phyloP scores from a whole-genome alignment of 1,140 invertebrate genomes.

The Ceratitis capitata region DNA sequence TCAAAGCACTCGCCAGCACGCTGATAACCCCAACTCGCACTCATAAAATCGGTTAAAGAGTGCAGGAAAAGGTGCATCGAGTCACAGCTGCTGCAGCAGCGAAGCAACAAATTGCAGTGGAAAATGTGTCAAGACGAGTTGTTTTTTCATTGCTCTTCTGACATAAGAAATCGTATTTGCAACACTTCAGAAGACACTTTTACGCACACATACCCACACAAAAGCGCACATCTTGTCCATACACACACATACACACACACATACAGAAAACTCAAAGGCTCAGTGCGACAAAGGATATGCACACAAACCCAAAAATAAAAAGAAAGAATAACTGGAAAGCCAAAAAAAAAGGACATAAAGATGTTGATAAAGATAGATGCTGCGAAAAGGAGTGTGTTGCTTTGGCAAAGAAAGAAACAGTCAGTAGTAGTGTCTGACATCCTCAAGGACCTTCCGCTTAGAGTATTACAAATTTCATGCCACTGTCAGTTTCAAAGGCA shows the following conservation, averaged over 20 bases:
- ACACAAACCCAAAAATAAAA: neutral
- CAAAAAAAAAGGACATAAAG: neutral
- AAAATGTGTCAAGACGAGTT: neutral
- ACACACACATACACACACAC: neutral
- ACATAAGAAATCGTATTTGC: slow-evolving; percentile 6
- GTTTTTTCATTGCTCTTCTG: neutral
- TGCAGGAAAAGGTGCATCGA: neutral
- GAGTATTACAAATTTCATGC: slow-evolving; percentile 13
- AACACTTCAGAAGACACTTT: neutral
- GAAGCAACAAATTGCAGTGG: neutral
- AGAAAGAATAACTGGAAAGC: too few species aligned
- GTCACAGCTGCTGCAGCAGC: neutral
- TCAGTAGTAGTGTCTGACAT: neutral
- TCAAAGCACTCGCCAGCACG: neutral
- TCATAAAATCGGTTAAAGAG: neutral
- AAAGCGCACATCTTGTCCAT: too few species aligned
- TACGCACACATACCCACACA: neutral
- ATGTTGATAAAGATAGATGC: neutral
- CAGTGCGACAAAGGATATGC: neutral
- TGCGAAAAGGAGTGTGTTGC: neutral
- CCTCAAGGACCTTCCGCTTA: slow-evolving; percentile 19
- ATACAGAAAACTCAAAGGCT: neutral
- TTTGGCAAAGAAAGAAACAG: neutral
- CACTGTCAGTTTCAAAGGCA: neutral
- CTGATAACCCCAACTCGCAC: neutral